Evolutionary conservation across 2,888 invertebrate species (phyloP).

Genomic region (Scaptomyza tumidula): DNA sequence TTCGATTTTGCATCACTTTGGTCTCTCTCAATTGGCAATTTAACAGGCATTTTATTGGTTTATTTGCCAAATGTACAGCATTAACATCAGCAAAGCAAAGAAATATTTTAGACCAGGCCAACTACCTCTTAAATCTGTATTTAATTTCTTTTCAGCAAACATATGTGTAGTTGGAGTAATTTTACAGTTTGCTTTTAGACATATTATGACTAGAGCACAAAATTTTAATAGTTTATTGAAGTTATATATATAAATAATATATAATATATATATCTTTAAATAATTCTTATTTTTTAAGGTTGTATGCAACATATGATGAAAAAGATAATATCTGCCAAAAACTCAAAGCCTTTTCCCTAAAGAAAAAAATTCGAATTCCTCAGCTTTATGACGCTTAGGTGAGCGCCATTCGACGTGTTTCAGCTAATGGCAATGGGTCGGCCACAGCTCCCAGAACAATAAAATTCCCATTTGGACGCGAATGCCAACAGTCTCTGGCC

Average conservation of each 20-base stretch:
- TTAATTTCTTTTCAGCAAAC: slow-evolving; percentile 53
- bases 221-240: too few relatives aligned
- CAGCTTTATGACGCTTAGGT: slow-evolving; percentile 67
- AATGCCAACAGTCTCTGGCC: slow-evolving; percentile 20
- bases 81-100: slow-evolving; percentile 15
- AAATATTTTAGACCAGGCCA: slow-evolving; percentile 5
- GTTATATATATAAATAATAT: too few relatives aligned
- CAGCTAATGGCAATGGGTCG: slow-evolving; percentile 73
- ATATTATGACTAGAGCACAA: not conserved
- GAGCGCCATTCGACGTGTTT: slow-evolving; percentile 66
- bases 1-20: slow-evolving; percentile 56
- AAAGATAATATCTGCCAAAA: slow-evolving; percentile 22
- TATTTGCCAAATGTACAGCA: slow-evolving; percentile 40
- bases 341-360: slow-evolving; percentile 37
- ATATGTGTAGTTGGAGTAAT: not conserved
- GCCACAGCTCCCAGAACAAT: slow-evolving; percentile 77
- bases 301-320: slow-evolving; percentile 29
- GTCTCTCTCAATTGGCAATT: slow-evolving; percentile 44
- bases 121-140: slow-evolving; percentile 63
- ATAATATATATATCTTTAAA: too few relatives aligned
- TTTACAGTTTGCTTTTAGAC: not conserved
- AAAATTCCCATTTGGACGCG: slow-evolving; percentile 76
- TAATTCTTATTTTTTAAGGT: too few relatives aligned
- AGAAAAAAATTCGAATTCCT: slow-evolving; percentile 7
- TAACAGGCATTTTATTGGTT: slow-evolving; percentile 29